phyloP scores from a whole-genome alignment of 2,797 vertebrate genomes.

The Mormyrus proboscirostris region DNA sequence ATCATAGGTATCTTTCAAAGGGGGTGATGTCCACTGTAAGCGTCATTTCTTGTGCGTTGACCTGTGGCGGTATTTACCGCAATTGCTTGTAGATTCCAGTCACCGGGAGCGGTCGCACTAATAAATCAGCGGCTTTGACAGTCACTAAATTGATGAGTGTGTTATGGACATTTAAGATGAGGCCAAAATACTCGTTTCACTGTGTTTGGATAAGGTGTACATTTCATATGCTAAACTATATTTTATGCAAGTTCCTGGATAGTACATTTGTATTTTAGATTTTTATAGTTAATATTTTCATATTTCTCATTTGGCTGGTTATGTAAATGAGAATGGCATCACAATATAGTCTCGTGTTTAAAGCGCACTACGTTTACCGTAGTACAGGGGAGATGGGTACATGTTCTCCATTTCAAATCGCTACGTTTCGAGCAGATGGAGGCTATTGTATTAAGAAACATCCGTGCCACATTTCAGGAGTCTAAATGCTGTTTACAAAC shows the following conservation, averaged over 20 bases:
- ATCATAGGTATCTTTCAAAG: background rate
- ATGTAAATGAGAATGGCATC: background rate
- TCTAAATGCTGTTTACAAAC: background rate
- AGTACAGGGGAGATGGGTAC: background rate
- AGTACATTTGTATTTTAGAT: background rate
- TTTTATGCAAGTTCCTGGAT: background rate
- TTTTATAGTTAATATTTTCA: background rate
- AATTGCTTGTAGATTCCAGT: background rate
- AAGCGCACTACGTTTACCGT: background rate
- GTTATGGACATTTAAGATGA: background rate
- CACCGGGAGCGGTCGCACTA: background rate
- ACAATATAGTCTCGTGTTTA: background rate
- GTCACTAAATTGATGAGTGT: background rate
- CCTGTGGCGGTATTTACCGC: background rate
- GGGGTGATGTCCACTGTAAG: background rate
- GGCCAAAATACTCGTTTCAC: background rate
- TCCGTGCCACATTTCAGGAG: background rate
- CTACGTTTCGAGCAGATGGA: background rate
- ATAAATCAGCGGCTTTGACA: constrained; percentile 1
- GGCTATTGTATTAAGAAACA: background rate
- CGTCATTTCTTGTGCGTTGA: background rate
- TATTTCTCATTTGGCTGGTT: background rate
- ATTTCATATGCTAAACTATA: background rate
- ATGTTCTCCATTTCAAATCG: background rate
- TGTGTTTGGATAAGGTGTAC: background rate